These are phyloP conservation scores for Temnothorax nylanderi DNA, from an alignment of 1,140 invertebrate genomes.

Conservation along the genomic window DNA sequence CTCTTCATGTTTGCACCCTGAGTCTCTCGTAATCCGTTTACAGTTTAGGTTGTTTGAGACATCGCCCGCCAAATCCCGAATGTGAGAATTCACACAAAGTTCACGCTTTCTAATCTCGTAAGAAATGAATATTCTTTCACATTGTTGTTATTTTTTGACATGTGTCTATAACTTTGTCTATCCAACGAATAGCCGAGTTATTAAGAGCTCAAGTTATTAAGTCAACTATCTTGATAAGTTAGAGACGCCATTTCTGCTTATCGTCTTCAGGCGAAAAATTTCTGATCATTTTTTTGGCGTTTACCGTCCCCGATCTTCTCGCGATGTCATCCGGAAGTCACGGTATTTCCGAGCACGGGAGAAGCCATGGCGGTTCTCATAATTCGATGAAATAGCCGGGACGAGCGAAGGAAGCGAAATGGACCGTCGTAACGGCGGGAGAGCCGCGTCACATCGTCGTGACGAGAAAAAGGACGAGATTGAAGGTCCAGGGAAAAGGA, in stretches of 20 bases:
- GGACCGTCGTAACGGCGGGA: constrained; percentile 31
- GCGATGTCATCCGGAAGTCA: constrained; percentile 29
- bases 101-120: not conserved
- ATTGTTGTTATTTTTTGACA: not conserved
- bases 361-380: constrained; percentile 3
- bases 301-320: constrained; percentile 1
- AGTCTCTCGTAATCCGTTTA: constrained; percentile 14
- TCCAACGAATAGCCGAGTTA: not conserved
- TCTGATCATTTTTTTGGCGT: not conserved
- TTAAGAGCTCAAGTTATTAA: not conserved
- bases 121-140: not conserved
- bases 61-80: not conserved
- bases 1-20: not conserved
- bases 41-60: not conserved
- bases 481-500: constrained; percentile 66
- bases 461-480: constrained; percentile 38
- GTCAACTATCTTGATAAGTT: not conserved
- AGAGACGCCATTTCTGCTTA: not conserved
- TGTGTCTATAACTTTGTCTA: not conserved
- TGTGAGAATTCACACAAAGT: not conserved
- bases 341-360: constrained; percentile 32
- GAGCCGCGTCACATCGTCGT: constrained; percentile 28
- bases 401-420: constrained; percentile 31
- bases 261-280: constrained; percentile 6
- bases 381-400: constrained; percentile 45